These are phyloP conservation scores for Myotis daubentonii DNA, from an alignment of 2,797 vertebrate species.

Conservation along the genomic window DNA sequence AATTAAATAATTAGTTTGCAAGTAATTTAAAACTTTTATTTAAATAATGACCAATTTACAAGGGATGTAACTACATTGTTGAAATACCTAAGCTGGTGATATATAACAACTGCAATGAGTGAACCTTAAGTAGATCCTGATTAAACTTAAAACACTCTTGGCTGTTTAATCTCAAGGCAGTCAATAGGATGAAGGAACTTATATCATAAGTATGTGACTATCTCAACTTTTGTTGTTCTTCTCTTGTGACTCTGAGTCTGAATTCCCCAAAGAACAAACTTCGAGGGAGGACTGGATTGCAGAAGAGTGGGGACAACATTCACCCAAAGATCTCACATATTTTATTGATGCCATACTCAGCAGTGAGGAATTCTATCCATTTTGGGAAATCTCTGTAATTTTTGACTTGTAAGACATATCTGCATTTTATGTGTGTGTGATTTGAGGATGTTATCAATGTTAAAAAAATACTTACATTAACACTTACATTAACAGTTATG, in stretches of 20 bases:
- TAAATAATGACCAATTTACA: not conserved
- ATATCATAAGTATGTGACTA: not conserved
- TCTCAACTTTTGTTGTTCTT: not conserved
- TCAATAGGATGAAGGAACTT: not conserved
- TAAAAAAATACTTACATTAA: not conserved
- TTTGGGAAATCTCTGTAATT: not conserved
- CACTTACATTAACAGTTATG: not conserved
- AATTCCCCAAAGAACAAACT: not conserved
- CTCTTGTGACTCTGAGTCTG: not conserved
- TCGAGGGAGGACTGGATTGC: not conserved
- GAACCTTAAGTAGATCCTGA: not conserved
- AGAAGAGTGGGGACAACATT: not conserved
- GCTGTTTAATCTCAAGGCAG: not conserved
- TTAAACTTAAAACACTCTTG: not conserved
- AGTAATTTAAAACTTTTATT: not conserved
- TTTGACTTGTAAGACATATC: not conserved
- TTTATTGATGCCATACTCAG: not conserved
- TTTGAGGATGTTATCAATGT: not conserved
- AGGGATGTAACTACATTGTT: not conserved
- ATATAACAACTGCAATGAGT: not conserved
- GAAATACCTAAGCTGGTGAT: not conserved
- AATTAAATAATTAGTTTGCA: not conserved
- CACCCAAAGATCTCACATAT: not conserved
- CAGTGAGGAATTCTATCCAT: not conserved
- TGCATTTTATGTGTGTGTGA: not conserved